Base-by-base conservation (phyloP, 2,888 invertebrate species). In the Eristalis arbustorum region DNA sequence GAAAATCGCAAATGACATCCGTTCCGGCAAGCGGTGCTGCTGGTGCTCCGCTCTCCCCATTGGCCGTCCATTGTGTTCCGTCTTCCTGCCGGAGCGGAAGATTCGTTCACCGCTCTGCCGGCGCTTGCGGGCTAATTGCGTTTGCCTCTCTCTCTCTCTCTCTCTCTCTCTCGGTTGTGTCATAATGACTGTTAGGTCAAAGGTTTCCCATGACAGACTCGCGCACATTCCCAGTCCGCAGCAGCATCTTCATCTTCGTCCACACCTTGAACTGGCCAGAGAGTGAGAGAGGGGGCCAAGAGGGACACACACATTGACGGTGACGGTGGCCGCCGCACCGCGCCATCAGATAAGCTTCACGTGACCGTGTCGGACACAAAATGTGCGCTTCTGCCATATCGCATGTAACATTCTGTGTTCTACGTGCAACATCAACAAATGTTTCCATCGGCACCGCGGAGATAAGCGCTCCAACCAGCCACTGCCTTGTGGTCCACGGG, bases 371-470 rank as follows among this genome's bases (percentile, higher is more conserved):
- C 61, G 77, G 69, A 82, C 85, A 85, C 81, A 66, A 82, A 31
- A 85, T 77, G 73, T 63, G 81, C 67, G 71, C 78, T 83, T 64
- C 78, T 87, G 87, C 78, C 83, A 83, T 74, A 73, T 85, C 81
- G 56, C 77, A 71, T 73, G 78, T 83, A 87, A 85, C 85, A 85
- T 82, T 85, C 69, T 85, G 49, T 49, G 85, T 77, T 81, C 61
- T 83, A 87, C 87, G 87, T 87, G 87, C 87, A 83, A 72, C 78
- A 83, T 78, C 82, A 75, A 87, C 87, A 87, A 87, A 85, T 85
- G 85, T 85, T 85, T 77, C 64, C 82, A 73, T 85, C 77, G 49
- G 64, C 25, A 28, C 67, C 63, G 49, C n/a, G 49, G 42, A 80
- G 75, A 77, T 76, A 85, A 81, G 73, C 76, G 62, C 76, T 37